A percentile compares a stretch with the other conserved stretches of the same genome.
Evolutionary conservation across 2,797 vertebrate species (phyloP).

Genomic region (Cossypha niveicapilla): DNA sequence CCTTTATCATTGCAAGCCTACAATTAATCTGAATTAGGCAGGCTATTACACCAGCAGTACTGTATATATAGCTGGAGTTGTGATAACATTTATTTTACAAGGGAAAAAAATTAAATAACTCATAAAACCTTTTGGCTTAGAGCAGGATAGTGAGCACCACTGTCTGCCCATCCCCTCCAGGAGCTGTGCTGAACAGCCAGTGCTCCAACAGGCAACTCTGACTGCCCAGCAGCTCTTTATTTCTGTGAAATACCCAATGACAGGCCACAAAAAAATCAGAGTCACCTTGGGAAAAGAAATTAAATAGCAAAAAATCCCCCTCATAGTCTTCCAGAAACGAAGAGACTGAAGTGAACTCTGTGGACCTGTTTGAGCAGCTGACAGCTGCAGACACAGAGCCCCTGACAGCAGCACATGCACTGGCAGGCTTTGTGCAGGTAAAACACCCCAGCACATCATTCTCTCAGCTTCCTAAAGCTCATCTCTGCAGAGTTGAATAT

Average conservation of each 20-base stretch:
- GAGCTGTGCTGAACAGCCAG: neutral
- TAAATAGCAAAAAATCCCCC: neutral
- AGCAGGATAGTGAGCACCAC: neutral
- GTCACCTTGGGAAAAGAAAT: slow-evolving; percentile 50
- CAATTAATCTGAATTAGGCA: slow-evolving; percentile 67
- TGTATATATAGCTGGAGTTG: neutral
- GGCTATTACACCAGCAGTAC: neutral
- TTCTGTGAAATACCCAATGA: neutral
- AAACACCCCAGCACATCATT: neutral
- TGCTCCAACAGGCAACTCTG: neutral
- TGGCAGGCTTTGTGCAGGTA: neutral
- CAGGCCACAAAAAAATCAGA: slow-evolving; percentile 48
- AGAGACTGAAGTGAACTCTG: slow-evolving; percentile 38
- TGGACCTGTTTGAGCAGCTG: slow-evolving; percentile 14
- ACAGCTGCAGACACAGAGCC: neutral
- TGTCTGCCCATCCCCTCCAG: neutral
- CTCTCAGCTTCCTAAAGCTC: neutral
- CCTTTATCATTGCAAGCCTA: slow-evolving; percentile 42
- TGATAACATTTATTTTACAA: slow-evolving; percentile 4
- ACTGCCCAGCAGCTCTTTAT: slow-evolving; percentile 7
- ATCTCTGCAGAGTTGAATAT: neutral
- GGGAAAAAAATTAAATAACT: neutral
- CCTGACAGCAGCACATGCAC: neutral
- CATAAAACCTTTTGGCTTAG: neutral
- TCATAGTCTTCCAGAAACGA: neutral